These are phyloP conservation scores for Acromyrmex charruanus DNA, from an alignment of 1,140 invertebrate genomes.

Conservation along the genomic window DNA sequence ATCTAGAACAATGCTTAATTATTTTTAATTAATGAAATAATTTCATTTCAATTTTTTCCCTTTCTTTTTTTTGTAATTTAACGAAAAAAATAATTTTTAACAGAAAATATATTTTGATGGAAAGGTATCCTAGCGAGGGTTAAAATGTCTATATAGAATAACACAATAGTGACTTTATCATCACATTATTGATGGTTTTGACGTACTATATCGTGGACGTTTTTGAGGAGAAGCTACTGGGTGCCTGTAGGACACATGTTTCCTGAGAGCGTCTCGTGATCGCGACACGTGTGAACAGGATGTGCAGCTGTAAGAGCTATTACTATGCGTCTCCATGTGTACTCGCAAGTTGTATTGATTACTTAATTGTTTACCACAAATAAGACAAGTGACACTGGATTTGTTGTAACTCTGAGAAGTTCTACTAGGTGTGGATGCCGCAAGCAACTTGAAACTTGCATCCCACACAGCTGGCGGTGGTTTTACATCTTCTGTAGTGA, in stretches of 20 bases:
- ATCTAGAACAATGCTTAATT: not conserved
- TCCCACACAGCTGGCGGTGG: conserved; percentile 79
- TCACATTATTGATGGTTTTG: conserved; percentile 73
- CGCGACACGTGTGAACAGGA: conserved; percentile 94
- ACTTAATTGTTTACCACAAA: conserved; percentile 95
- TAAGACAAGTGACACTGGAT: conserved; percentile 91
- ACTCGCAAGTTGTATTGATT: conserved; percentile 96
- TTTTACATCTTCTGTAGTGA: conserved; percentile 77
- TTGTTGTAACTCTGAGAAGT: conserved; percentile 84
- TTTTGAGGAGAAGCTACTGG: conserved; percentile 87
- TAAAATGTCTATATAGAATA: conserved; percentile 55
- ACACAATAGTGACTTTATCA: conserved; percentile 47
- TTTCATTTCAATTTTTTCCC: conserved; percentile 33
- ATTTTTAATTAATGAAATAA: conserved; percentile 63
- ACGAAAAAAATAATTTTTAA: conserved; percentile 31
- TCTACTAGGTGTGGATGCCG: conserved; percentile 68
- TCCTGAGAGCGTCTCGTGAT: conserved; percentile 94
- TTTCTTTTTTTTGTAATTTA: conserved; percentile 9
- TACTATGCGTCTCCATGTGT: conserved; percentile 95
- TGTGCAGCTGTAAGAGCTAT: conserved; percentile 92
- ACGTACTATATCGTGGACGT: conserved; percentile 81
- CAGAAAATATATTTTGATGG: conserved; percentile 34
- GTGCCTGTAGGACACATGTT: conserved; percentile 95
- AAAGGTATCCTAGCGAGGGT: conserved; percentile 53
- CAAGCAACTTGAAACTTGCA: conserved; percentile 82